Evolutionary conservation across 2,888 invertebrate species (phyloP).

Genomic region (Heliconius aoede): DNA sequence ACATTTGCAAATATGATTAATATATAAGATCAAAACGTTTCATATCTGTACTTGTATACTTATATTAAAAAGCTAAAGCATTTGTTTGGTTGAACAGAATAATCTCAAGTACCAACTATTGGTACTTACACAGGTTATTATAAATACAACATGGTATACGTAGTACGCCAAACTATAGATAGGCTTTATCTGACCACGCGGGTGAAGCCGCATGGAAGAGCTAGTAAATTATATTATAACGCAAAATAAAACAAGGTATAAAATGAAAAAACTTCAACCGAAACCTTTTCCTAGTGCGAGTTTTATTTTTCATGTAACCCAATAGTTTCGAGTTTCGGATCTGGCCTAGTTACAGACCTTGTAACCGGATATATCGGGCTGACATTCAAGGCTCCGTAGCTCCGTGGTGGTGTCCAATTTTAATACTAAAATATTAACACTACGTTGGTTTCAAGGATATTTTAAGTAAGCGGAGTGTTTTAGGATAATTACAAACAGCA

Average conservation of each 20-base stretch:
- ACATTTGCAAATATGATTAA: too few species aligned
- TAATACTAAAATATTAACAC: conserved; percentile 17
- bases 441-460: background rate
- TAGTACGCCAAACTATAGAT: too few species aligned
- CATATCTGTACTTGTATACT: too few species aligned
- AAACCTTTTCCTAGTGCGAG: conserved; percentile 23
- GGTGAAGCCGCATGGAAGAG: too few species aligned
- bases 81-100: too few species aligned
- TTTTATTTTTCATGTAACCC: conserved; percentile 44
- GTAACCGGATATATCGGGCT: conserved; percentile 39
- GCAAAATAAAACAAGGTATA: conserved; percentile 3
- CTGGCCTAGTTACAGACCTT: conserved; percentile 42
- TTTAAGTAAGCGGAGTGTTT: background rate
- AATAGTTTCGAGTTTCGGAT: conserved; percentile 41
- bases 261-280: conserved; percentile 14
- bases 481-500: too few species aligned
- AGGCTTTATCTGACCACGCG: too few species aligned
- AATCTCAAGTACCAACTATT: too few species aligned
- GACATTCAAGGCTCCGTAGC: conserved; percentile 35
- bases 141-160: too few species aligned
- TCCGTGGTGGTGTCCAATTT: conserved; percentile 35
- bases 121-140: too few species aligned
- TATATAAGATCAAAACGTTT: too few species aligned
- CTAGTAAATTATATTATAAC: background rate
- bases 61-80: too few species aligned